These are phyloP conservation scores for Aspidoscelis tigris DNA, from an alignment of 2,113 vertebrate species.

Conservation along the genomic window DNA sequence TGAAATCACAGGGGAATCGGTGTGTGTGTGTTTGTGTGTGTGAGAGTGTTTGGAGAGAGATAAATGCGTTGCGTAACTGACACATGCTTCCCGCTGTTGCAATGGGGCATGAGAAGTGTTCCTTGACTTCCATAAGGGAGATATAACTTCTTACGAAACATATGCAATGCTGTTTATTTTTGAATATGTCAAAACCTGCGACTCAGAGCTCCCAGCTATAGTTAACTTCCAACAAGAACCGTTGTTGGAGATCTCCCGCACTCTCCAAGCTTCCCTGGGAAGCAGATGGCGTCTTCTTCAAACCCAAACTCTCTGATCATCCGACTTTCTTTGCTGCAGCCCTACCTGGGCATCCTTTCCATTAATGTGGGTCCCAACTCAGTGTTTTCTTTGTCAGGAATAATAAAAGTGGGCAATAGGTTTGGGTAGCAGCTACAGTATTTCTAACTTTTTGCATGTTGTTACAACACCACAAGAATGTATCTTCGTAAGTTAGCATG, in stretches of 20 bases:
- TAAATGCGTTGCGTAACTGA: too few species aligned
- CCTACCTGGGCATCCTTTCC: neutral
- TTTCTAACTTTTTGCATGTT: neutral
- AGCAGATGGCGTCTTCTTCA: neutral
- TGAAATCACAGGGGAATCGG: too few species aligned
- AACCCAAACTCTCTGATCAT: neutral
- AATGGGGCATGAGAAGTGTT: neutral
- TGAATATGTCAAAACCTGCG: neutral
- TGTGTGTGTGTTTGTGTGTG: too few species aligned
- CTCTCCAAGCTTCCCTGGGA: neutral
- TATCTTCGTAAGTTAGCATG: slow-evolving; percentile 3
- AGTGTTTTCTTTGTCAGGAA: neutral
- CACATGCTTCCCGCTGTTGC: neutral
- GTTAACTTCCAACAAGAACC: neutral
- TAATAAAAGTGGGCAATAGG: neutral
- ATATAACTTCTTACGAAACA: neutral
- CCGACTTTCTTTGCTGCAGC: neutral
- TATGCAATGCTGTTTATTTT: neutral
- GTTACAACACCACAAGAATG: neutral
- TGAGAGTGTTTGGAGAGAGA: too few species aligned
- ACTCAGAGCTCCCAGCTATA: neutral
- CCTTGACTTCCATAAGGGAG: neutral
- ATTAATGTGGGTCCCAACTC: neutral
- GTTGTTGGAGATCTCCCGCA: neutral
- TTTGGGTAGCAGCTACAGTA: slow-evolving; percentile 1